phyloP scores from a whole-genome alignment of 2,888 invertebrate genomes.

The Eristalis arbustorum region DNA sequence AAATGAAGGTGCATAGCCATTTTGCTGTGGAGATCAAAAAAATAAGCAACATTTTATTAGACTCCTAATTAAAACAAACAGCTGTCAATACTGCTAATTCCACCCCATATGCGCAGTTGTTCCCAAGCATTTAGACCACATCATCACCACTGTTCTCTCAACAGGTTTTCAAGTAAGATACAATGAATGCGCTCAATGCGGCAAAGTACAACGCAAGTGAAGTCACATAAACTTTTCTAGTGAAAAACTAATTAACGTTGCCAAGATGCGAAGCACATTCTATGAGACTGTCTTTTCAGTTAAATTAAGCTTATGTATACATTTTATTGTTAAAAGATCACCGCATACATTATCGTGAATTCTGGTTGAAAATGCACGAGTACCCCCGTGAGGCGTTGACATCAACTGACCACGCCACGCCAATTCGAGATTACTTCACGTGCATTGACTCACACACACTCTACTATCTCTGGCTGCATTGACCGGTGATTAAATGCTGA shows the following conservation, averaged over 20 bases:
- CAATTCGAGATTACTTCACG: not conserved
- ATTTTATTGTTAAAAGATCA: not conserved
- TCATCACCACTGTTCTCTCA: not conserved
- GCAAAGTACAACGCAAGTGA: not conserved
- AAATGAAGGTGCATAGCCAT: not conserved
- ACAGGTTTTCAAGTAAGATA: not conserved
- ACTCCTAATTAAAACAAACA: not conserved
- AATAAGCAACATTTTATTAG: not conserved
- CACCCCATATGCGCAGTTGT: not conserved
- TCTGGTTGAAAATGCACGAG: slow-evolving; percentile 15
- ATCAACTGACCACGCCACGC: not conserved
- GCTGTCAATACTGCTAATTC: not conserved
- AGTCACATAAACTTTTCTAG: not conserved
- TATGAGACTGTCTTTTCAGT: not conserved
- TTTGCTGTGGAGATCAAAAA: too few relatives aligned
- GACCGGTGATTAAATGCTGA: not conserved
- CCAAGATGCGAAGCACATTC: not conserved
- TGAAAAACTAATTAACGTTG: not conserved
- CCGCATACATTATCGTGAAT: slow-evolving; percentile 17
- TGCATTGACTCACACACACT: not conserved
- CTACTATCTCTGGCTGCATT: not conserved
- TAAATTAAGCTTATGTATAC: not conserved
- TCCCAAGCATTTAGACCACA: not conserved
- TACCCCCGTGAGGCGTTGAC: slow-evolving; percentile 15
- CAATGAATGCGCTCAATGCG: too few relatives aligned